A percentile compares a stretch with the other conserved stretches of the same genome.
Conservation (phyloP, 2,888 invertebrate genomes). For the Apeira syringaria region DNA sequence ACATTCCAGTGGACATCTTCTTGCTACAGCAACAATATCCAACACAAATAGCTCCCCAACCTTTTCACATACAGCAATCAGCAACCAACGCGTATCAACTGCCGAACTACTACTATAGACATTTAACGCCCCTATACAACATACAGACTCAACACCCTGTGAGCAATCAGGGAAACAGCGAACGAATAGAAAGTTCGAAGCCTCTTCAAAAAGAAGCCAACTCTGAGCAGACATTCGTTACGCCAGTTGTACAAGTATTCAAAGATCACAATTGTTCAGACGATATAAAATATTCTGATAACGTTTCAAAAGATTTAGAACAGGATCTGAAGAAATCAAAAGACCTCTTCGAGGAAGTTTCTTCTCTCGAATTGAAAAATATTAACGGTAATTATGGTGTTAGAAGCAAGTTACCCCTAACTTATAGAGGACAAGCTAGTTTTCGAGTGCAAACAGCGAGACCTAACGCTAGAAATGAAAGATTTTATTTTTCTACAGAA, state of each 20-base stretch:
- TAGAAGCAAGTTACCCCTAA: conserved; percentile 42
- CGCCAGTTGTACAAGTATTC: conserved; percentile 64
- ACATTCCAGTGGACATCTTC: conserved; percentile 52
- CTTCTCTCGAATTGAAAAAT: conserved; percentile 46
- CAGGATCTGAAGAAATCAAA: conserved; percentile 47
- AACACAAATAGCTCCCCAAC: conserved; percentile 17
- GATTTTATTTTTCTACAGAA: conserved; percentile 55
- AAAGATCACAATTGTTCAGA: conserved; percentile 66
- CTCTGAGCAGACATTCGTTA: conserved; percentile 42
- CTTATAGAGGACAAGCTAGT: conserved; percentile 51
- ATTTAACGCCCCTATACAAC: conserved; percentile 43
- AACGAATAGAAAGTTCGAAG: conserved; percentile 25
- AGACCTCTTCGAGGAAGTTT: conserved; percentile 44
- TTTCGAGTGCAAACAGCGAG: conserved; percentile 57
- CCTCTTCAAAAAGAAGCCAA: conserved; percentile 51
- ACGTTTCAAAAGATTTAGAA: conserved; percentile 37
- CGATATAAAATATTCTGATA: conserved; percentile 34
- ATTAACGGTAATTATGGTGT: conserved; percentile 61
- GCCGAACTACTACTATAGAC: conserved; percentile 21
- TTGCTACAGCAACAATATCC: conserved; percentile 59
- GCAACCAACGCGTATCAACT: conserved; percentile 13
- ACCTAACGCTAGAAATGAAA: conserved; percentile 58
- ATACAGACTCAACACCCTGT: conserved; percentile 41
- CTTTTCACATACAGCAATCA: conserved; percentile 37
- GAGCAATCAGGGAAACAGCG: conserved; percentile 12